Evolutionary conservation across 2,888 invertebrate genomes (phyloP).

Genomic region (Tipula vernalis): DNA sequence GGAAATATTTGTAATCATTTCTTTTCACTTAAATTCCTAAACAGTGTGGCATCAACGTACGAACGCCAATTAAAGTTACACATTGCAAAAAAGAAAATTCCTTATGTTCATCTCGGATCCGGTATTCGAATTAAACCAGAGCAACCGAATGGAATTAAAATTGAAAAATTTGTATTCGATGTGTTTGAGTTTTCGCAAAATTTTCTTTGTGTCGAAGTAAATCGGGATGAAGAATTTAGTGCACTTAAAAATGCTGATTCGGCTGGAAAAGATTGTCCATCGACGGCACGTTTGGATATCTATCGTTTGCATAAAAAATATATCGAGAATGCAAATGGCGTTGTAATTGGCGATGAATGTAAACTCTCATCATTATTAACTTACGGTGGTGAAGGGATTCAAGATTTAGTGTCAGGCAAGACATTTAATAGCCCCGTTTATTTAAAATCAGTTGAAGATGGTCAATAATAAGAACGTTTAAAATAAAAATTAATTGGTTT

Average conservation of each 20-base stretch:
- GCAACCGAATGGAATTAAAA: conserved; percentile 89
- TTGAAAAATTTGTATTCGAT: conserved; percentile 99
- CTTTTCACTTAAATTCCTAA: conserved; percentile 78
- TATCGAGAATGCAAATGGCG: conserved; percentile 70
- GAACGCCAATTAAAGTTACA: conserved; percentile 76
- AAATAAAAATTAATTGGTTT: neutral
- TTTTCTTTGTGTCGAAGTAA: conserved; percentile 87
- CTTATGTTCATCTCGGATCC: conserved; percentile 55
- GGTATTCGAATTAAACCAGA: conserved; percentile 63
- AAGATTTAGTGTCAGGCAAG: conserved; percentile 49
- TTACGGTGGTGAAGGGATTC: conserved; percentile 80
- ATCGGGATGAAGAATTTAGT: conserved; percentile 88
- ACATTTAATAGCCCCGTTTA: conserved; percentile 54
- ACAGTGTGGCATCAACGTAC: conserved; percentile 53
- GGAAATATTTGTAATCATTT: conserved; percentile 99
- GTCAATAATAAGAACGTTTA: conserved; percentile 11
- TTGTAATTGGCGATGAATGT: conserved; percentile 52
- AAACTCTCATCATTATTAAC: conserved; percentile 88
- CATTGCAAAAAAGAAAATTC: conserved; percentile 95
- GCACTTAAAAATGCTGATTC: conserved; percentile 90
- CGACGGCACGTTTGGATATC: conserved; percentile 69
- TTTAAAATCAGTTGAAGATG: conserved; percentile 38
- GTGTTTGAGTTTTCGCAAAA: conserved; percentile 88
- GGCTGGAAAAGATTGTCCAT: conserved; percentile 80
- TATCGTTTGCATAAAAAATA: conserved; percentile 65